Base-by-base conservation (phyloP, 2,113 vertebrate species). In the Colossoma macropomum region DNA sequence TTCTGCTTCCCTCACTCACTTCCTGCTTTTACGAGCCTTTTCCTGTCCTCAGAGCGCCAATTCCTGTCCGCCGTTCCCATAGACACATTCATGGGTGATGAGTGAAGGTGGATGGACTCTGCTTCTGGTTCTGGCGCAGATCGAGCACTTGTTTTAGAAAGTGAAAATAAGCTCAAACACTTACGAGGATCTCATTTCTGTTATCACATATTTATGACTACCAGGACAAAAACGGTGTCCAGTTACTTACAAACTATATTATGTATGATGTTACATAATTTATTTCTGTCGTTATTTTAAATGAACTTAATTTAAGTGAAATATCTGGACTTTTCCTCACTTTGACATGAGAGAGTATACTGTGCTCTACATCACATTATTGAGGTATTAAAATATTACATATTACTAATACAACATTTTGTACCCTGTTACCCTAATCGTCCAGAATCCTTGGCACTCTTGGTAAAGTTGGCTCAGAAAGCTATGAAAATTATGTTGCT, bases 61-160 rank as follows among this genome's bases (percentile, higher is more conserved):
- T 89, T 93, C 92, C 91, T 92, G 88, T 92, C 90, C 86, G 86
- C 88, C 85, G 86, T 76, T 88, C 84, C 80, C 89, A 86, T 86
- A 87, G 83, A 85, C 78, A 62, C 27, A 23, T 74, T 30, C 76
- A 45, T 59, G 73, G 41, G 19, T 32, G 76, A 62, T 32, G 23
- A 66, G 63, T 32, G 30, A 59, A 28, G 60, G 25, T 75, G 45
- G 50, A 34, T 13, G 38, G n/a, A 25, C 30, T 79, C 48, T 13
- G 19, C 32, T 60, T 38, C 25, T 25, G 56, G 50, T 59, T 77
- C 50, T 77, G 54, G 17, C n/a, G 19, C 17, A 17, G 32, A 54
- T 65, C n/a, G 62, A 54, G 13, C 8, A n/a, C 13, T 68, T 50
- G 56, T 81, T n/a, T 59, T 74, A 59, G 17, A 60, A 75, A 75